Base-by-base conservation (phyloP, 2,888 invertebrate species). In the Campoletis raptor region DNA sequence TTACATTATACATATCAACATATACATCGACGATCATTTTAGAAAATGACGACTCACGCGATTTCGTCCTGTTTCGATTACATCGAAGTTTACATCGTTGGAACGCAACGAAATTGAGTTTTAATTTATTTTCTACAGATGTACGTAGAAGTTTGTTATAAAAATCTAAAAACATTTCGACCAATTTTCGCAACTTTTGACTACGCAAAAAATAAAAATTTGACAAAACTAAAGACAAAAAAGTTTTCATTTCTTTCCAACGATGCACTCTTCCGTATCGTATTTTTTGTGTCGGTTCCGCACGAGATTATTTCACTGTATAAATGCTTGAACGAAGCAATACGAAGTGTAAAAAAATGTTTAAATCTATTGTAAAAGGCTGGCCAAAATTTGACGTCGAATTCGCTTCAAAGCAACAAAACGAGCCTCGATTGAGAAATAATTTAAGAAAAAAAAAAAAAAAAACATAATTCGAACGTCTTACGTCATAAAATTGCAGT, bases 1-100 rank as follows among this genome's bases (percentile, higher is more conserved):
- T 92, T 92, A 92, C 92, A 93, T 91, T 91, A 90, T 92, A 89
- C 89, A 92, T 92, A 92, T 92, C 90, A 91, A 91, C 90, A 92
- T 90, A 91, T 90, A 91, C 88, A 89, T 90, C 90, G 45, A 76
- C 79, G 79, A 54, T 72, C 80, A 88, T 90, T 82, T 83, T 79
- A 78, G 67, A 73, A 87, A 87, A 85, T 83, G 64, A 87, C 82
- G 84, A 78, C 78, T 82, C 74, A 70, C 72, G 80, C 69, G 83
- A 18, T 72, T 83, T 57, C n/a, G 36, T 80, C 69, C 80, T 73
- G 52, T 81, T 61, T 73, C 61, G 42, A 42, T 15, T 64, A 36
- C 24, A 61, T 74, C 37, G 18, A 15, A 61, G 61, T 61, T 61
- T 2, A 15, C 7, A 30, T 61, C 5, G 15, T 61, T 61, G 15